These are phyloP conservation scores for Hirtodrosophila histrioides DNA, from an alignment of 2,888 invertebrate species.

Conservation along the genomic window DNA sequence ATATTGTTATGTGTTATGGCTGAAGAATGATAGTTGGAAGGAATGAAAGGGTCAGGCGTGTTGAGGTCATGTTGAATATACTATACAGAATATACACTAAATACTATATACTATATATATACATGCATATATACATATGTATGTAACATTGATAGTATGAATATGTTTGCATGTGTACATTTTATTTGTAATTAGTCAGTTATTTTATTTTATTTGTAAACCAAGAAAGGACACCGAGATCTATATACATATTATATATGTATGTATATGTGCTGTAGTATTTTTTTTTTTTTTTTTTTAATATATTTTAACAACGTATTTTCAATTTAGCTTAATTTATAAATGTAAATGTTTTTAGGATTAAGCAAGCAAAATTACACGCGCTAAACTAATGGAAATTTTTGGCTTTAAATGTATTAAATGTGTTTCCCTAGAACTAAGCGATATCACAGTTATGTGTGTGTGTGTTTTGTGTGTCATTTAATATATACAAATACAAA, in stretches of 20 bases:
- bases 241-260: conserved; percentile 30
- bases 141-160: conserved; percentile 1
- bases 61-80: conserved; percentile 18
- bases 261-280: conserved; percentile 23
- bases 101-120: background rate
- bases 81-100: background rate
- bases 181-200: too few species aligned
- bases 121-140: background rate
- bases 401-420: background rate
- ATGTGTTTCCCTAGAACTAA: background rate
- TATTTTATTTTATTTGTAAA: conserved; percentile 6
- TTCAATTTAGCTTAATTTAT: too few species aligned
- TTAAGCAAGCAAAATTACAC: too few species aligned
- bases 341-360: too few species aligned
- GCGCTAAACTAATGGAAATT: background rate
- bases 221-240: conserved; percentile 9
- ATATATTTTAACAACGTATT: background rate
- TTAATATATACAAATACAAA: too few species aligned
- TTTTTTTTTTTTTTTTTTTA: conserved; percentile 10
- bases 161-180: too few species aligned
- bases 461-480: too few species aligned
- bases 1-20: conserved; percentile 32
- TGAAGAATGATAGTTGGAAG: background rate
- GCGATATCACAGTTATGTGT: background rate
- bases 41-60: background rate